Percentiles rank a stretch among this genome's conserved stretches.
Evolutionary conservation across 37 sponge, comb jelly and placozoan species (phyloP).

Genomic region (Bolinopsis microptera): DNA sequence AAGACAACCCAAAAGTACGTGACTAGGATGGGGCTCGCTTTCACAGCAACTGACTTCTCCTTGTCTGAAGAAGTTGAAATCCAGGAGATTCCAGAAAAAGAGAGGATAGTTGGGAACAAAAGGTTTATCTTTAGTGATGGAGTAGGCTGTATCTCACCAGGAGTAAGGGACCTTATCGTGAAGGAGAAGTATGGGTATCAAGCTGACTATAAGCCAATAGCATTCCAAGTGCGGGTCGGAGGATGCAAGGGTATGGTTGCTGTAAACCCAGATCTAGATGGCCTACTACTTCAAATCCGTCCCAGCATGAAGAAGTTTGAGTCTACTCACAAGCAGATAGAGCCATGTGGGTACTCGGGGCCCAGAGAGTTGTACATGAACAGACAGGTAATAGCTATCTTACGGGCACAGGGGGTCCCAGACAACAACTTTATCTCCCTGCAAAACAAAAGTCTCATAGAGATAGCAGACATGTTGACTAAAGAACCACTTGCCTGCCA

Average conservation of each 20-base stretch:
- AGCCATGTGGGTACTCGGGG: constrained; percentile 54
- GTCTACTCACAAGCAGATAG: constrained; percentile 38
- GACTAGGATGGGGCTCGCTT: constrained; percentile 57
- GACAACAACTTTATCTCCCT: constrained; percentile 60
- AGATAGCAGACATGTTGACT: constrained; percentile 64
- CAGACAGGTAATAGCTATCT: constrained; percentile 63
- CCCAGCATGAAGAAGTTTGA: constrained; percentile 70
- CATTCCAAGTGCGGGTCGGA: constrained; percentile 66
- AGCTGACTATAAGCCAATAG: neutral
- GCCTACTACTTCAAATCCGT: constrained; percentile 38
- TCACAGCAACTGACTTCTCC: constrained; percentile 62
- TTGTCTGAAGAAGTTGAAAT: constrained; percentile 1
- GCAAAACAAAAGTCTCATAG: constrained; percentile 60
- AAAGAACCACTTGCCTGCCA: neutral
- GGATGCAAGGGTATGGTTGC: constrained; percentile 71
- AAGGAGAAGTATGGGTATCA: constrained; percentile 24
- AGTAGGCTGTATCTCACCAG: constrained; percentile 67
- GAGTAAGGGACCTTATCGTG: constrained; percentile 38
- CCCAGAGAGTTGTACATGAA: constrained; percentile 66
- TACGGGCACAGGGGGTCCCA: constrained; percentile 61
- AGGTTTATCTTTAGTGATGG: constrained; percentile 64
- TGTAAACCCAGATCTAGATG: constrained; percentile 23
- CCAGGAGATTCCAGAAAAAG: constrained; percentile 6
- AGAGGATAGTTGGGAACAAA: constrained; percentile 45
- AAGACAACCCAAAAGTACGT: constrained; percentile 48